phyloP scores from a whole-genome alignment of 1,140 invertebrate species.

The Palaemon carinicauda region DNA sequence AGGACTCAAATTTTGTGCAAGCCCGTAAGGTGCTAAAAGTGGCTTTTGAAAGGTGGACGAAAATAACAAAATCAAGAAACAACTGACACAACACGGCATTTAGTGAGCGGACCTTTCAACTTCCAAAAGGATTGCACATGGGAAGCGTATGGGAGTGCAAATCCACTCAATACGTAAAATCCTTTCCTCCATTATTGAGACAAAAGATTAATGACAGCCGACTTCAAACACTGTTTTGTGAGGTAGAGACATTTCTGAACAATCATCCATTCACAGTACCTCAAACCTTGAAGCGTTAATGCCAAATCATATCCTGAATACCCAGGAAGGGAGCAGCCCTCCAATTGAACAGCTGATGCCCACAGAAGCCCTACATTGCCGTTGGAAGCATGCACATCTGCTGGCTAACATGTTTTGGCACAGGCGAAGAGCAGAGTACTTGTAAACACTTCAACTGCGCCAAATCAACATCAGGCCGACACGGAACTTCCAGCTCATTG shows the following conservation, averaged over 20 bases:
- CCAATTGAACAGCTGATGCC: too few relatives aligned
- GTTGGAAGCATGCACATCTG: background rate
- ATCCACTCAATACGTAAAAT: background rate
- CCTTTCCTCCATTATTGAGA: background rate
- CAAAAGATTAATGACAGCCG: background rate
- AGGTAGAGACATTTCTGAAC: background rate
- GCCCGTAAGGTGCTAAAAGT: conserved; percentile 59
- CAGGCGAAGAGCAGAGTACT: background rate
- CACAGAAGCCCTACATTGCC: background rate
- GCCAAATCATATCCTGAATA: background rate
- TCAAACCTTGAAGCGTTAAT: background rate
- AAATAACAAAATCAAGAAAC: background rate
- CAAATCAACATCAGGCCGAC: background rate
- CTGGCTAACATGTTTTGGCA: background rate
- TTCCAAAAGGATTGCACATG: too few relatives aligned
- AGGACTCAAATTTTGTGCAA: conserved; percentile 60
- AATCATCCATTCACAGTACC: background rate
- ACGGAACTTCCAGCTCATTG: background rate
- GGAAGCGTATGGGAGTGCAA: conserved; percentile 7
- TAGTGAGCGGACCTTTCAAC: background rate
- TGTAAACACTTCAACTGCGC: background rate
- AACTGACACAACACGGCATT: background rate
- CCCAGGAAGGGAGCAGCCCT: background rate
- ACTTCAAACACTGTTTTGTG: background rate
- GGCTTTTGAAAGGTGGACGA: background rate